Evolutionary conservation across 1,140 invertebrate genomes (phyloP), one percentile per base, ranked within the genome.

Genomic region (Aricia agestis): DNA sequence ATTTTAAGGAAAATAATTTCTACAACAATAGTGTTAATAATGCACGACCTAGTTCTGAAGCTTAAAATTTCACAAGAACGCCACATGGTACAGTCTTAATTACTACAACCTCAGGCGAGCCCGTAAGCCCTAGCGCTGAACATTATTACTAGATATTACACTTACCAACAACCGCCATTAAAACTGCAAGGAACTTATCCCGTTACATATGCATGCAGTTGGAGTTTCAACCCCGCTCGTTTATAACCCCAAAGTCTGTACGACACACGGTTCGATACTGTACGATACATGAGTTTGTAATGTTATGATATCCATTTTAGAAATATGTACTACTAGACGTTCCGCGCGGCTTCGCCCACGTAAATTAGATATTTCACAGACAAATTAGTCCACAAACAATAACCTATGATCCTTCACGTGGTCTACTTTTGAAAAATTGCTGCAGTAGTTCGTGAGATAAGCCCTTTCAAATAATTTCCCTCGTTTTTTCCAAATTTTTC

Each of bases 111-210:
- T 63, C 69, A 78, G 76, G 74, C 63, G 32, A 75, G 75, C 74
- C 73, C 66, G 32, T 69, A 45, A 69, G 70, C 74, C 77, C 72
- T 76, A 63, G 68, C 68, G 61, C 59, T 70, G 68, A 69, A 74
- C 72, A 82, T 86, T 87, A 89, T 84, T 86, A 84, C 83, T 76
- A 84, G 83, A 89, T 89, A 90, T 89, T 86, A 89, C 86, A 90
- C 86, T 89, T 89, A 88, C 58, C 78, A 90, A 89, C 84, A 86
- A 88, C 79, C 74, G 76, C 78, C 79, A 88, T 89, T 87, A 88
- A 81, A 84, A 84, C 83, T 85, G 80, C 83, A 83, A 78, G 77
- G 76, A 76, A 86, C 79, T 84, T 85, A 78, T 78, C 74, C 79
- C 78, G 78, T 87, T 89, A 84, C 82, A 85, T 83, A 86, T 87